Evolutionary conservation across 2,888 invertebrate species (phyloP), one percentile per base, ranked within the genome.

Genomic region (Leptinotarsa juncta): DNA sequence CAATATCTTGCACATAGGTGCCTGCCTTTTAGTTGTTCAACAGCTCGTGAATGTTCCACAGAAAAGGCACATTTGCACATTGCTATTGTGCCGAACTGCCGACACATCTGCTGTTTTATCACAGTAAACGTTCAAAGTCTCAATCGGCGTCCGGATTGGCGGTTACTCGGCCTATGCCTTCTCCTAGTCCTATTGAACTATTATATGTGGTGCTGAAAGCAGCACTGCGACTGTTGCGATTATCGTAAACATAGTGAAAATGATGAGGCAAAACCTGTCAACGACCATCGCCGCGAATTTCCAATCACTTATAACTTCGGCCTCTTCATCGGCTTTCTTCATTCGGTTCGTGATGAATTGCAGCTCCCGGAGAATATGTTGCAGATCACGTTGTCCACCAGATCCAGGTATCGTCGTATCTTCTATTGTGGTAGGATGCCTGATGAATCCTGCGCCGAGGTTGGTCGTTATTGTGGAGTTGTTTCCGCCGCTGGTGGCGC

Each of bases 261-360:
- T 94, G 90, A 96, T 95, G 89, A 98, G 92, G 90, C 98, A 98
- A 90, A 97, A 94, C 90, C 95, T 94, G 90, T 98, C 98, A 87
- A 98, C 97, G 87, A 98, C 98, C 96, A 98, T 97, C 81, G 97
- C 98, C 74, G 98, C 98, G 88, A 98, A 98, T 88, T 97, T 97
- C 98, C 98, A 98, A 88, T 98, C 98, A 89, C 95, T 96, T 84
- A 96, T 96, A 81, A 96, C 91, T 87, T 97, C 97, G 74, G 95
- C 94, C 86, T 97, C 96, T 84, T 97, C 96, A 86, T 98, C 98
- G 72, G 97, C 95, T 88, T 97, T 96, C 88, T 95, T 94, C 95
- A 98, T 96, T 84, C 97, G 93, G 83, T 94, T 93, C 57, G 98
- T 98, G 87, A 98, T 97, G 90, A 97, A 97, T 89, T 96, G 96